Evolutionary conservation across 2,113 vertebrate genomes (phyloP), one percentile per base, ranked within the genome.

Genomic region (Prolemur simus): DNA sequence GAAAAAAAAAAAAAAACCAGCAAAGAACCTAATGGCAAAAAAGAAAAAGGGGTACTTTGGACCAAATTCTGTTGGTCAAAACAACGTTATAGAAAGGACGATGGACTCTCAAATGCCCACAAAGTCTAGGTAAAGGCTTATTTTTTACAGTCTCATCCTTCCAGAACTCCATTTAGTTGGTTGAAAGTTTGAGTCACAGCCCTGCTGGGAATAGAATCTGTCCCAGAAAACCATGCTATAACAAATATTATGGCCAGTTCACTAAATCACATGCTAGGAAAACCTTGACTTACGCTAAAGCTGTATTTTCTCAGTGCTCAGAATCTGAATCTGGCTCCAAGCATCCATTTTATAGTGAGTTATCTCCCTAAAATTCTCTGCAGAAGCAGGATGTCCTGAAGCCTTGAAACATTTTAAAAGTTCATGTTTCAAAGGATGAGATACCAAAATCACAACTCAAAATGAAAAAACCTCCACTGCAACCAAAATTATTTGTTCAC

Each of bases 161-260:
- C 66, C 3, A 23, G n/a, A 18, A 45, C 56, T 89, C 80, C 64
- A n/a, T 77, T 91, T 87, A 58, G 47, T 91, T 97, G 45, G 42
- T 49, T 88, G 52, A 95, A 94, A 96, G 60, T 84, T 58, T 87
- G 95, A 97, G 84, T 87, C 96, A 94, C 42, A 81, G 47, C 21
- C 47, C 52, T 92, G 4, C 56, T 95, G 80, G 89, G 93, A 96
- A 95, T 64, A 96, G n/a, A 95, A 32, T 87, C 86, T 76, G 20
- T 89, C 68, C 86, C 80, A 84, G 83, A 93, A 96, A 96, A 86
- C 45, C 42, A 95, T 3, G 15, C 74, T 73, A 80, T 89, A 89
- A 93, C 88, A 94, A 96, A 94, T 4, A 1, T 63, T 84, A 82
- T 14, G 10, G 23, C 27, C 54, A 93, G 63, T 71, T 17, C 83